These are phyloP conservation scores for Paedocypris sp. DNA, from an alignment of 2,113 vertebrate species.

Conservation along the genomic window DNA sequence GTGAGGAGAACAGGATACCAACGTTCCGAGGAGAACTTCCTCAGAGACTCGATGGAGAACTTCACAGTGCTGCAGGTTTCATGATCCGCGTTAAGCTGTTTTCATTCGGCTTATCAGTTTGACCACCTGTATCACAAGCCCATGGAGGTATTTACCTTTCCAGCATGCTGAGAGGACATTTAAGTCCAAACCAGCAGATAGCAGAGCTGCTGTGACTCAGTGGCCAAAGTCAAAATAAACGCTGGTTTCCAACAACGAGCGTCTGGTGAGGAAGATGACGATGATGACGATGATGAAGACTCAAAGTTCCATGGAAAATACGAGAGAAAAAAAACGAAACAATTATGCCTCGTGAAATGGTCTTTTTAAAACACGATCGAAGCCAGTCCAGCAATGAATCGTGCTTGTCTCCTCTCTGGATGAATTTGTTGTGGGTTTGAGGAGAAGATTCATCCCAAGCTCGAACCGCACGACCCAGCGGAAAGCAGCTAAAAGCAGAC, in stretches of 20 bases:
- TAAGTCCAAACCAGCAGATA: background rate
- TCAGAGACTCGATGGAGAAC: background rate
- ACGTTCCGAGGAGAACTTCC: background rate
- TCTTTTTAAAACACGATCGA: slow-evolving; percentile 41
- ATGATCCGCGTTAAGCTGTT: slow-evolving; percentile 17
- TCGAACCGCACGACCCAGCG: background rate
- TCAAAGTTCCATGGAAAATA: background rate
- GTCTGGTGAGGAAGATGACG: background rate
- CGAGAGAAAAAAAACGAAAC: slow-evolving; percentile 32
- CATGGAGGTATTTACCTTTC: background rate
- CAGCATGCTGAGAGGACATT: background rate
- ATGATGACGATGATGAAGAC: background rate
- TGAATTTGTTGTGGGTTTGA: slow-evolving; percentile 33
- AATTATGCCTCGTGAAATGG: slow-evolving; percentile 31
- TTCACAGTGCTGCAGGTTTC: slow-evolving; percentile 2
- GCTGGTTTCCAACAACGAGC: too few species aligned
- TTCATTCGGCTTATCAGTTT: slow-evolving; percentile 3
- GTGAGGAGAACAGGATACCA: background rate
- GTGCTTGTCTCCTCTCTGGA: slow-evolving; percentile 49
- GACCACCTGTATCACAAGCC: background rate
- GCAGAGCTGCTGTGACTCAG: too few species aligned
- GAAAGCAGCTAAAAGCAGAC: slow-evolving; percentile 23
- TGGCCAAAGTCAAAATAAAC: too few species aligned
- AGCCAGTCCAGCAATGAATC: slow-evolving; percentile 45
- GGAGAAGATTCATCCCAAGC: slow-evolving; percentile 54